Evolutionary conservation across 2,888 invertebrate species (phyloP), one percentile per base, ranked within the genome.

Genomic region (Antitype chi): DNA sequence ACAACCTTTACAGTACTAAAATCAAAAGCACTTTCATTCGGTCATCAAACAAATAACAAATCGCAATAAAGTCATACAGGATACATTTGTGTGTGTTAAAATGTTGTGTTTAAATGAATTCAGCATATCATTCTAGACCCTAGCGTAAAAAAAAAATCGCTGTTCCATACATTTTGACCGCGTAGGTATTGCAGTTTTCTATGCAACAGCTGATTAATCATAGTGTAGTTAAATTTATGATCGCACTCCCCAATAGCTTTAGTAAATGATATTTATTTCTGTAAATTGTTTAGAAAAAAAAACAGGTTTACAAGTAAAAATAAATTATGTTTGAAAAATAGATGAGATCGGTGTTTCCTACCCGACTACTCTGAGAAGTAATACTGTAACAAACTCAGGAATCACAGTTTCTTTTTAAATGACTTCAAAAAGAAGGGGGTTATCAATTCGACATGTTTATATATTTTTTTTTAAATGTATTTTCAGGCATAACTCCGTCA

Each of bases 211-310:
- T n/a, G n/a, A n/a, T n/a, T n/a, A n/a, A n/a, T n/a, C n/a, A n/a
- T n/a, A n/a, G 70, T 32, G 13, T 25, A 55, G 62, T 52, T 43
- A 49, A 70, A 84, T 85, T 84, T 81, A 84, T 81, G 85, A 47
- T 66, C 47, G 25, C 20, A 20, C 20, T 0, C 20, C 13, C 47
- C 13, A 7, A 49, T 49, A 64, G 20, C 64, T 64, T 0, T 64
- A 0, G n/a, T 59, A 28, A 28, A 59, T 17, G 0, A 15, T 15
- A 25, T 57, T 28, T 17, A 28, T 57, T 57, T 25, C 2, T 28
- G 20, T 9, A 20, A 59, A 59, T n/a, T 55, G 6, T 17, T 4
- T 2, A 47, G 43, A 25, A 7, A 25, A 8, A 8, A 25, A 59
- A 20, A 28, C 59, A 28, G 28, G 9, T 59, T 59, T 28, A 59